Evolutionary conservation across 2,888 invertebrate genomes (phyloP).

Genomic region (Conomelus anceps): DNA sequence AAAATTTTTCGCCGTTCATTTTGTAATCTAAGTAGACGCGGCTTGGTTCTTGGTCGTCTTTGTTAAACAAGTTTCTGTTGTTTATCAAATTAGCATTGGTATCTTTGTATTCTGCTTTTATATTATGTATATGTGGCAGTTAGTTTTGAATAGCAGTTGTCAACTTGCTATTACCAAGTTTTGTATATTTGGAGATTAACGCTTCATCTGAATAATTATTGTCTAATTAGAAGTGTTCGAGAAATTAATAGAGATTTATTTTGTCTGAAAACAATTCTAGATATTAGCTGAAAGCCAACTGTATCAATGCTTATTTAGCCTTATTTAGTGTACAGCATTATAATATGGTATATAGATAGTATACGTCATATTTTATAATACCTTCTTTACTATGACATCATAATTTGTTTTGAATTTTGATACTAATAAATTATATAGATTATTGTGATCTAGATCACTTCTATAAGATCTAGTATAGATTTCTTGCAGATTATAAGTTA

Average conservation of each 20-base stretch:
- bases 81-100: background rate
- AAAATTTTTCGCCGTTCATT: background rate
- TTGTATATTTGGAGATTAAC: background rate
- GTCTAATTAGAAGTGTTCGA: background rate
- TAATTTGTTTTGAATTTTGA: background rate
- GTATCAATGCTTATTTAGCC: background rate
- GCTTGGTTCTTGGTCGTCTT: too few relatives aligned
- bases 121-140: background rate
- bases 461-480: too few relatives aligned
- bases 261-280: background rate
- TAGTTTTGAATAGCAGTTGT: background rate
- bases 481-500: too few relatives aligned
- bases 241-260: background rate
- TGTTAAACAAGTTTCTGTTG: background rate
- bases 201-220: background rate
- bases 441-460: too few relatives aligned
- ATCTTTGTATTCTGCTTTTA: background rate
- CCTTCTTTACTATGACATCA: background rate
- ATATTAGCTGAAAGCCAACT: background rate
- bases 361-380: background rate
- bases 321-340: background rate
- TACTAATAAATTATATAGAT: background rate
- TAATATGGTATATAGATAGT: too few relatives aligned
- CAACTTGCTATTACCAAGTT: background rate
- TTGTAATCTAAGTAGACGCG: background rate